Conservation (phyloP, 2,797 vertebrate species). For the Spheniscus humboldti region DNA sequence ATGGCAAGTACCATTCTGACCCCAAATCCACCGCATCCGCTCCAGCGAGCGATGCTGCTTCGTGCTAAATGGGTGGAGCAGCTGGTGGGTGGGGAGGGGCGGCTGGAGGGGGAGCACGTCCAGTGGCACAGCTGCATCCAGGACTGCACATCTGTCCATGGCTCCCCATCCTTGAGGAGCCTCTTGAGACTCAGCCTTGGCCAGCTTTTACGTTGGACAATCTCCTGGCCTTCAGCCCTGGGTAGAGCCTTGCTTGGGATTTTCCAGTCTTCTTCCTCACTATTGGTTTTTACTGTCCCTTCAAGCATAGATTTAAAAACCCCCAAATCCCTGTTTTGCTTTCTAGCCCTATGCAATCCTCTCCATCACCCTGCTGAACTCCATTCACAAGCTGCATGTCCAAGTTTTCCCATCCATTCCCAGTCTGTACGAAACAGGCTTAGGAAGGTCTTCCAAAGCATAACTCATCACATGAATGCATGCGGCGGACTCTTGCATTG, state of each 20-base stretch:
- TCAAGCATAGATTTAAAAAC: neutral
- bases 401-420: neutral
- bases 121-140: constrained; percentile 35
- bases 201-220: neutral
- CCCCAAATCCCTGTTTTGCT: neutral
- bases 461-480: neutral
- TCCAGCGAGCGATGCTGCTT: neutral
- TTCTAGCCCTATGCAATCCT: neutral
- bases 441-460: neutral
- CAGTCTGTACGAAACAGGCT: neutral
- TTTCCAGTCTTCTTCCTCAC: neutral
- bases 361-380: neutral
- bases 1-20: neutral
- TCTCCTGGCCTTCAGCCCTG: neutral
- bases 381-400: neutral
- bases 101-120: neutral
- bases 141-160: neutral
- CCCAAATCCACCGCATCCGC: accelerated
- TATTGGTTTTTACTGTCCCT: neutral
- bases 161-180: neutral
- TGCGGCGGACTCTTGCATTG: neutral
- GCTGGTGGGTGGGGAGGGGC: neutral
- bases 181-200: neutral
- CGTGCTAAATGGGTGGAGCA: neutral
- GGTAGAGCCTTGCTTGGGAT: neutral